phyloP scores from a whole-genome alignment of 2,113 vertebrate species.

The Monopterus albus region DNA sequence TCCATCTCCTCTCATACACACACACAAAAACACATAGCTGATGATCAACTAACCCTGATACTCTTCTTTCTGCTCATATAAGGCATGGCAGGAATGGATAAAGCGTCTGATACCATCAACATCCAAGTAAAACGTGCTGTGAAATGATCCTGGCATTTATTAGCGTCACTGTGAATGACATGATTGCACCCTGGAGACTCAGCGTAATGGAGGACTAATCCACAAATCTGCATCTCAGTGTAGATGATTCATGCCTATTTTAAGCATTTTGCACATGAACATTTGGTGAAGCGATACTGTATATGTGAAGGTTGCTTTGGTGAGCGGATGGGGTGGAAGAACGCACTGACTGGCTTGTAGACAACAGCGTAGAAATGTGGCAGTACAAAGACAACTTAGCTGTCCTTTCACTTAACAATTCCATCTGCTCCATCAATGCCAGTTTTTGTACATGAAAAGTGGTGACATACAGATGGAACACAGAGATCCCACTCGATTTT shows the following conservation, averaged over 20 bases:
- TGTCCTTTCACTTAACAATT: slow-evolving; percentile 23
- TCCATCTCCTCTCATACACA: slow-evolving; percentile 10
- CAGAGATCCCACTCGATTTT: slow-evolving; percentile 59
- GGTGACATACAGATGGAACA: slow-evolving; percentile 36
- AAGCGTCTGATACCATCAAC: slow-evolving; percentile 63
- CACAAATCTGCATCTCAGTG: slow-evolving; percentile 58
- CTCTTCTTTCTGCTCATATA: slow-evolving; percentile 48
- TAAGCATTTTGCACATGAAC: slow-evolving; percentile 41
- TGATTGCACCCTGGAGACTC: slow-evolving; percentile 72
- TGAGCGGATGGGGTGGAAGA: slow-evolving; percentile 7
- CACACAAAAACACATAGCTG: slow-evolving; percentile 51
- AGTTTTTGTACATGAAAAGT: slow-evolving; percentile 31
- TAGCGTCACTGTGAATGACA: slow-evolving; percentile 69
- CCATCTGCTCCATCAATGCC: slow-evolving; percentile 18
- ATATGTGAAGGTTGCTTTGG: slow-evolving; percentile 25
- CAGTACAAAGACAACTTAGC: slow-evolving; percentile 6
- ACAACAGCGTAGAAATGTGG: neutral
- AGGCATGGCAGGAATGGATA: slow-evolving; percentile 53
- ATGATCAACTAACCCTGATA: slow-evolving; percentile 38
- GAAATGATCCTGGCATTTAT: slow-evolving; percentile 72
- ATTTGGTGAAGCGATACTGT: slow-evolving; percentile 24
- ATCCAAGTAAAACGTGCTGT: slow-evolving; percentile 54
- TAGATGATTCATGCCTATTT: slow-evolving; percentile 59
- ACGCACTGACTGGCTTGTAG: neutral
- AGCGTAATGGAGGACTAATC: slow-evolving; percentile 61